Evolutionary conservation across 2,113 vertebrate species (phyloP), one percentile per base, ranked within the genome.

Genomic region (Cavia porcellus): DNA sequence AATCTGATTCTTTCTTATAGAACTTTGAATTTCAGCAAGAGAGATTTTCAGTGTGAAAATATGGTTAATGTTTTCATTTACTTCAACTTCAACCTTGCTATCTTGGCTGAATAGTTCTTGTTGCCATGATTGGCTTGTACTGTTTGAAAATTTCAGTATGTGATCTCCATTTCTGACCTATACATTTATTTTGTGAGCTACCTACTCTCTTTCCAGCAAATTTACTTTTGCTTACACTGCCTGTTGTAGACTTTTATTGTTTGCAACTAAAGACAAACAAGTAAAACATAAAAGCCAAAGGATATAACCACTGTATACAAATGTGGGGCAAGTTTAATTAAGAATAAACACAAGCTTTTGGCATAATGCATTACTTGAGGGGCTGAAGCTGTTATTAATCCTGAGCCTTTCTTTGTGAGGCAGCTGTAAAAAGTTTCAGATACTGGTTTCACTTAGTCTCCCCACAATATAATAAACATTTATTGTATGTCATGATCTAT

Each of bases 271-370:
- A 92, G 64, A 30, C 35, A 89, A 77, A 47, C 64, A 85, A 83
- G 93, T 42, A 74, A 55, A 94, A 70, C 62, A 74, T 62, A 45
- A 79, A 91, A 59, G 9, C 86, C 66, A 61, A 92, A 90, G 64
- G 35, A 75, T 86, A 57, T 79, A 91, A 50, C 28, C 74, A 90
- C 89, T 70, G 47, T 70, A 86, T 66, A 90, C 25, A 1, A 45
- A 87, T 92, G 28, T 64, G 45, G n/a, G 22, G 66, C 45, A 88
- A 94, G 66, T 68, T 89, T 96, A 96, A 85, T 96, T 95, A 96
- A 87, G 11, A 82, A 85, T 55, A 70, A 94, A 97, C 92, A 84
- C 38, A 95, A 91, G 30, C 22, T 93, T 91, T 92, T 45, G 50
- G 35, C n/a, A 42, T 75, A 92, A 84, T 74, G 45, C 15, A 70